Conservation (phyloP, 2,113 vertebrate genomes). For the Toxostoma redivivum region DNA sequence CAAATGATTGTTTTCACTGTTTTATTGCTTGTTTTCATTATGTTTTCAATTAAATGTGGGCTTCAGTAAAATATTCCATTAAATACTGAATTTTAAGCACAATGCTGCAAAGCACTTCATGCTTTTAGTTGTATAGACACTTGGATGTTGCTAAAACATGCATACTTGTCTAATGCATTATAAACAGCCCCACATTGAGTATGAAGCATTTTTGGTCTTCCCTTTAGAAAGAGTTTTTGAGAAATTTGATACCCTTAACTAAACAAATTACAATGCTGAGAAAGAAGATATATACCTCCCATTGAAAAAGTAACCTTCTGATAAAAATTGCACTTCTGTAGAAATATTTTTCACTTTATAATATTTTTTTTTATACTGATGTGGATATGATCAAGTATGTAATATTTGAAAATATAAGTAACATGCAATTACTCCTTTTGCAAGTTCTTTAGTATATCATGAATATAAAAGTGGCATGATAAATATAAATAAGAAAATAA, state of each 20-base stretch:
- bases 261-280: not conserved
- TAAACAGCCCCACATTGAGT: not conserved
- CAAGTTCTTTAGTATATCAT: not conserved
- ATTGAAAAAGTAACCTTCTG: not conserved
- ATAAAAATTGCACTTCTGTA: not conserved
- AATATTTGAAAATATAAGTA: not conserved
- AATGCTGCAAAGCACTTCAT: not conserved
- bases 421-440: not conserved
- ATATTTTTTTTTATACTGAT: not conserved
- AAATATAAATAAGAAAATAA: not conserved
- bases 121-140: not conserved
- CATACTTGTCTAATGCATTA: not conserved
- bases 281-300: not conserved
- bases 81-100: not conserved
- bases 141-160: not conserved
- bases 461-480: not conserved
- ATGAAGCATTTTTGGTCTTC: not conserved
- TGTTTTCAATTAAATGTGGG: not conserved
- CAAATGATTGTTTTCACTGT: not conserved
- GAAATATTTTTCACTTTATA: not conserved
- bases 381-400: not conserved
- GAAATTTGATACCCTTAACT: not conserved
- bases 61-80: not conserved
- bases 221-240: not conserved
- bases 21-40: constrained; percentile 23